These are phyloP conservation scores for Drosophila bocki DNA, from an alignment of 1,140 invertebrate species.

Conservation along the genomic window DNA sequence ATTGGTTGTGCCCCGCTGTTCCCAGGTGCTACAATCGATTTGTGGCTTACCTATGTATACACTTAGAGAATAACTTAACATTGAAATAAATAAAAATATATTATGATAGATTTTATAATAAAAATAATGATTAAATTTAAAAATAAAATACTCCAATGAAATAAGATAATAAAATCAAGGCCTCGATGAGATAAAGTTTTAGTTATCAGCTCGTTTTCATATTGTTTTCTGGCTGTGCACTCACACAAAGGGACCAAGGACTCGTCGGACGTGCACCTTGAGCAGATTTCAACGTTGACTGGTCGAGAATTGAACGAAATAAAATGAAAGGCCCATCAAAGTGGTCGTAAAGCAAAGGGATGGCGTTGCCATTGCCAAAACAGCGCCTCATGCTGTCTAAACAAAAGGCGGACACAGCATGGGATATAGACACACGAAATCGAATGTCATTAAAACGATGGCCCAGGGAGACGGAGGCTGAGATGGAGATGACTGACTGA, in stretches of 20 bases:
- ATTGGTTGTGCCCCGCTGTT: conserved; percentile 6
- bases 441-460: conserved; percentile 79
- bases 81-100: too few relatives aligned
- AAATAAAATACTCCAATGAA: too few relatives aligned
- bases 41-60: conserved; percentile 1
- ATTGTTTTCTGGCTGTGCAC: conserved; percentile 5
- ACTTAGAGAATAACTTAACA: not conserved
- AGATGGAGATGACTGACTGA: conserved; percentile 5
- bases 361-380: conserved; percentile 27
- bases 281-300: conserved; percentile 63
- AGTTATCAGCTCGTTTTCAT: too few relatives aligned
- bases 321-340: conserved; percentile 53
- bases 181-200: too few relatives aligned
- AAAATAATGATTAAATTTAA: too few relatives aligned
- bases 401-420: conserved; percentile 50
- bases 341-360: conserved; percentile 38
- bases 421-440: conserved; percentile 67
- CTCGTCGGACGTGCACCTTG: conserved; percentile 24
- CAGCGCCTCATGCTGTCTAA: conserved; percentile 46
- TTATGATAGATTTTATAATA: too few relatives aligned
- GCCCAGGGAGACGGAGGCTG: conserved; percentile 1
- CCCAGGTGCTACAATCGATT: conserved; percentile 27
- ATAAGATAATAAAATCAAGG: too few relatives aligned
- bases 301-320: conserved; percentile 50
- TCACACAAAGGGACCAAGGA: not conserved